Base-by-base conservation (phyloP, 2,797 vertebrate genomes). In the Todus mexicanus region DNA sequence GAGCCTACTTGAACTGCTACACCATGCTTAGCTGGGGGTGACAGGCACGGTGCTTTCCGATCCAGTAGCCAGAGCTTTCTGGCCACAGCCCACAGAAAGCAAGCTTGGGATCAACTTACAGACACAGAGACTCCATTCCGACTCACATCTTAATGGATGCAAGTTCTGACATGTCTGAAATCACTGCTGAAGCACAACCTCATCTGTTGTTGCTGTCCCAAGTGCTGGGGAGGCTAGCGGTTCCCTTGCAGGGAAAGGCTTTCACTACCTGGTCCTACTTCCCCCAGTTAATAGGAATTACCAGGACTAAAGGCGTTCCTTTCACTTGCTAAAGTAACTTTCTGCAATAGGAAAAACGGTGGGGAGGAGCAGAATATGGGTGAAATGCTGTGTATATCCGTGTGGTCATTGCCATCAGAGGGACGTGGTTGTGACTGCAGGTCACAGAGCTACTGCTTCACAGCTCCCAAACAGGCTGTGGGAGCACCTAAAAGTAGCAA, bases 1-100 rank as follows among this genome's bases (percentile, higher is more conserved):
- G 53, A 85, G 12, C 19, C 40, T 88, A 3, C 40, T 86, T 64
- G 31, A 27, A 29, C 4, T 6, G 4, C 37, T 64, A 21, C n/a
- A n/a, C 12, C 1, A 1, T 21, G 16, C 64, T 92, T 37, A 56
- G 15, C 50, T 56, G 4, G 2, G 53, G 33, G 33, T 0, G 0
- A 18, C 42, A 40, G 42, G 21, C 17, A 8, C 1, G 0, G 53
- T 20, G 27, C 13, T 82, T 56, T 66, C 37, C 60, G 37, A 43
- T 35, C 4, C 60, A 22, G 13, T 2, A 21, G 29, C n/a, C 35
- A 53, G 43, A 45, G 29, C 6, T 43, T 47, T 43, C 47, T 47
- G 38, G 13, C 23, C n/a, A 75, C 35, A 70, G 31, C 26, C 27
- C 15, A 0, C 48, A 12, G 51, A 84, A 83, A 68, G 9, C 37